Evolutionary conservation across 2,888 invertebrate species (phyloP), one percentile per base, ranked within the genome.

Genomic region (Melieria crassipennis): DNA sequence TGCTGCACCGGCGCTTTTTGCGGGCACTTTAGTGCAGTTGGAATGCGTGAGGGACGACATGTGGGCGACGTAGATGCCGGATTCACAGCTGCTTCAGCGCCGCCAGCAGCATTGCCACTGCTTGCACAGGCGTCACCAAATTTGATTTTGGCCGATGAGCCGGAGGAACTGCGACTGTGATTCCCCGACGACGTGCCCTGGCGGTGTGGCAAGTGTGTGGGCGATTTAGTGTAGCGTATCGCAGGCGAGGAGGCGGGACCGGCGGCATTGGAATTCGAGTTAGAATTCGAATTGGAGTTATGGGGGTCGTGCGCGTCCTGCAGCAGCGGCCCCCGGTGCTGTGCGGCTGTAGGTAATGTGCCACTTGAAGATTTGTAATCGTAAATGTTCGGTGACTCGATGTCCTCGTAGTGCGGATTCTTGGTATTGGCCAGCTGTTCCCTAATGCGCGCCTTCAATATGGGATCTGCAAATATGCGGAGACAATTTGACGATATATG

Each of bases 391-490:
- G 80, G 82, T 79, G 89, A 89, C 79, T 88, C 88, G 81, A 88
- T 88, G 77, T 89, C 89, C 79, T 88, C 88, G 79, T 87, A 86
- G 78, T 86, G 86, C 65, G 86, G 84, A 82, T 86, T 87, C 78
- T 89, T 89, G 73, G 85, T 83, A 78, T 92, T 90, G 67, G 91
- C 90, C 78, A 93, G 87, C 85, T 93, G 91, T 79, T 92, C 91
- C 83, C 91, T 89, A 80, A 94, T 91, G 81, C 91, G 92, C 76
- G 93, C 94, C 88, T 95, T 95, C 85, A 96, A 91, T 87, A 93
- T 92, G 79, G 95, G 94, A 91, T 96, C 96, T 96, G 88, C 67
- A 65, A 75, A 58, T 61, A 57, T 45, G 30, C 65, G 43, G 7
- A 4, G 60, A 16, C 10, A 7, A 16, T 11, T n/a, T 16, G 45